Percentiles rank a stretch among this genome's conserved stretches.
These are phyloP conservation scores for Lasioglossum zephyrum DNA, from an alignment of 2,888 invertebrate genomes.

Conservation along the genomic window DNA sequence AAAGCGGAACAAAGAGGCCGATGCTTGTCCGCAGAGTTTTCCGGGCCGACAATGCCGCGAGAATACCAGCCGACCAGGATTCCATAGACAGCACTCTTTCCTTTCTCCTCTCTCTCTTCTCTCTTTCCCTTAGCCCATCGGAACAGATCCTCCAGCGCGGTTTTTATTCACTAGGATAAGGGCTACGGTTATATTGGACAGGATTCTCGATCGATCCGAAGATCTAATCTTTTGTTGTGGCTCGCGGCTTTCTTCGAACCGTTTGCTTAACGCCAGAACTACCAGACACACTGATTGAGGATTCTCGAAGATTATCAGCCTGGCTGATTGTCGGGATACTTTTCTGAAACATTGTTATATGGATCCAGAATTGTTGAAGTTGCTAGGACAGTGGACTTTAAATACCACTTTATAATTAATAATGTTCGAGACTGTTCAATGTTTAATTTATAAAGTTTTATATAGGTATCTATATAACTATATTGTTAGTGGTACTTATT, in stretches of 20 bases:
- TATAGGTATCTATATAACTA: too few relatives aligned
- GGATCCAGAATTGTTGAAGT: too few relatives aligned
- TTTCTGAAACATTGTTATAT: neutral
- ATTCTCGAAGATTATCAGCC: neutral
- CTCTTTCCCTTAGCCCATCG: neutral
- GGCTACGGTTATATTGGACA: neutral
- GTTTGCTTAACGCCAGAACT: neutral
- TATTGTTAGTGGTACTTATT: too few relatives aligned
- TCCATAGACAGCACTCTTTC: neutral
- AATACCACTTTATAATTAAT: neutral
- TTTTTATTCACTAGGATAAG: constrained; percentile 26
- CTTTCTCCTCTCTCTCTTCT: neutral
- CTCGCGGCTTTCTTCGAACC: neutral
- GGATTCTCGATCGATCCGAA: neutral
- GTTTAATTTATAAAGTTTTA: too few relatives aligned
- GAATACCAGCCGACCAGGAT: neutral
- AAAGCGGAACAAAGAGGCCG: constrained; percentile 38
- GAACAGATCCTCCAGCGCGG: constrained; percentile 10
- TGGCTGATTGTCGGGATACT: neutral
- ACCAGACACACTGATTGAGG: neutral
- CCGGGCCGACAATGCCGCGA: constrained; percentile 24
- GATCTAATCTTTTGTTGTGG: neutral
- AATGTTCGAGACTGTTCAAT: too few relatives aligned
- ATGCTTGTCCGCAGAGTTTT: constrained; percentile 37
- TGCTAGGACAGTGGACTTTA: neutral